A percentile compares a stretch with the other conserved stretches of the same genome.
Evolutionary conservation across 2,888 invertebrate species (phyloP).

Genomic region (Hetaerina titia): DNA sequence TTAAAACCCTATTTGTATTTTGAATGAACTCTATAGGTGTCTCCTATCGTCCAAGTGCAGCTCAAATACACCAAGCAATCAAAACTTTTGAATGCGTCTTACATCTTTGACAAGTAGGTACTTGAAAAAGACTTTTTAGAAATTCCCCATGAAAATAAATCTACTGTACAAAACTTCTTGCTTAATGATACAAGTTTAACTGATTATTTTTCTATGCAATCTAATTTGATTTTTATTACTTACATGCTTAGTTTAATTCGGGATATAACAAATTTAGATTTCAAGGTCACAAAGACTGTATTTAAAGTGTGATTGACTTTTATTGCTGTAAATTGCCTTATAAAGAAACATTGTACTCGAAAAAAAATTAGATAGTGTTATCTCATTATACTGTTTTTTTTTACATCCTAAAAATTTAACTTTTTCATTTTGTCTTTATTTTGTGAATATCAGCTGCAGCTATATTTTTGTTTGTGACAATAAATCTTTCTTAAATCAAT

Average conservation of each 20-base stretch:
- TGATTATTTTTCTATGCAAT: constrained; percentile 8
- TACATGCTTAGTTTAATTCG: constrained; percentile 10
- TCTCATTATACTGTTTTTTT: constrained; percentile 15
- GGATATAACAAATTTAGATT: constrained; percentile 8
- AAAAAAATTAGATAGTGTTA: constrained; percentile 3
- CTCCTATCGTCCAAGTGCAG: constrained; percentile 66
- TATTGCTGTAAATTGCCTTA: constrained; percentile 38
- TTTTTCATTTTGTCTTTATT: constrained; percentile 27
- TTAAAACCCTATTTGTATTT: constrained; percentile 61
- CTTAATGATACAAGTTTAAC: constrained; percentile 41
- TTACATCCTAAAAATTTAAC: not conserved
- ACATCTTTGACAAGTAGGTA: constrained; percentile 43
- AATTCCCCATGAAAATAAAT: constrained; percentile 33
- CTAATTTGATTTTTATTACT: constrained; percentile 31
- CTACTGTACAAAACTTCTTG: constrained; percentile 57
- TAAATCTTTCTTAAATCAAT: constrained; percentile 1
- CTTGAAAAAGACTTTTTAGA: constrained; percentile 53
- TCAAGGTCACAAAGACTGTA: constrained; percentile 37
- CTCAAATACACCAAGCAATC: constrained; percentile 67
- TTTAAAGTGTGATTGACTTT: constrained; percentile 35
- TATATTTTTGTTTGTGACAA: constrained; percentile 38
- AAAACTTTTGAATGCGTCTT: constrained; percentile 62
- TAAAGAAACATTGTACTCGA: constrained; percentile 5
- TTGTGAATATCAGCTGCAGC: constrained; percentile 30
- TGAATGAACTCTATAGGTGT: constrained; percentile 58